Base-by-base conservation (phyloP, 23 tunicate species). In the Pegea sp. region DNA sequence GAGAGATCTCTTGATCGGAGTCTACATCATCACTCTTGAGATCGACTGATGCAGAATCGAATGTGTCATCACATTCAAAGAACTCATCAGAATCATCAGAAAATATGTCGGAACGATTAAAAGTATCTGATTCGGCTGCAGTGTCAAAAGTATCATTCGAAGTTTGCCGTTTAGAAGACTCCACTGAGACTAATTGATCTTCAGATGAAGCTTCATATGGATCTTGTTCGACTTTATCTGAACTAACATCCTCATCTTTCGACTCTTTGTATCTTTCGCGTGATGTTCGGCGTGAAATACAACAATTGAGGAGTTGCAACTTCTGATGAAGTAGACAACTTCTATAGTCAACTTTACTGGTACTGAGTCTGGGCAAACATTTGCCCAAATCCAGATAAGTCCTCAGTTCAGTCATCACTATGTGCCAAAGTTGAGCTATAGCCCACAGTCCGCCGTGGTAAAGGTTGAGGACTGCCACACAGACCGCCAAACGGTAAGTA, bases 391-490 rank as follows among this genome's bases (percentile, higher is more conserved):
- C 95, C 22, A 73, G 46, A 38, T 58, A 33, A 25, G 42, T 56
- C 29, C 95, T 54, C 52, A 84, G 54, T 50, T 84, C 95, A 26
- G 73, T 44, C 16, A 84, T 69, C 42, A 84, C 54, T 31, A 48
- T 57, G 31, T 84, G 95, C 95, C 95, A 84, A 20, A 84, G 56
- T 49, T 84, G 95, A 22, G 95, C 95, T 3, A 84, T 11, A 0
- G 81, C 95, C 29, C 65, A 54, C 2, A 84, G 24, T 3, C 95
- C 95, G 1, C 84, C 95, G 34, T 84, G 95, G 31, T 76, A 74
- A 44, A 66, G 50, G 55, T 73, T 84, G 11, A 74, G 67, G 44
- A 84, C 84, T 13, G 72, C 46, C 4, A 67, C 76, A 32, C 76
- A 68, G 16, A 67, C 43, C 2, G 84, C 95, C 1, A 74, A 34